Evolutionary conservation across 2,888 invertebrate genomes (phyloP).

Genomic region (Sesamia inferens): DNA sequence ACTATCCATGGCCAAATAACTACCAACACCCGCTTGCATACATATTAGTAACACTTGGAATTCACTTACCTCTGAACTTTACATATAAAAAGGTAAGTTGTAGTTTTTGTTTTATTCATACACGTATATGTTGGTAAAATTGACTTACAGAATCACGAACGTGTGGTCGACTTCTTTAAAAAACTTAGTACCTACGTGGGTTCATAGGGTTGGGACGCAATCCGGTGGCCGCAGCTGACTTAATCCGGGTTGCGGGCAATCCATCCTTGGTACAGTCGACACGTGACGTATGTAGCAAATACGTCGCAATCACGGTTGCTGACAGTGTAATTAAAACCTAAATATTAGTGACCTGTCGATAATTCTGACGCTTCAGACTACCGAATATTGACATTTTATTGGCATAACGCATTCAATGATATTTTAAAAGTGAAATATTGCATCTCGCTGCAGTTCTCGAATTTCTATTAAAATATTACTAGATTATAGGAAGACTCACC

Average conservation of each 20-base stretch:
- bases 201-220: conserved; percentile 45
- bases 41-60: conserved; percentile 53
- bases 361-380: conserved; percentile 23
- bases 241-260: conserved; percentile 59
- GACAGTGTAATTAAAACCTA: conserved; percentile 55
- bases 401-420: neutral
- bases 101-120: conserved; percentile 60
- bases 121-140: conserved; percentile 58
- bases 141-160: conserved; percentile 59
- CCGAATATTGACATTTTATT: conserved; percentile 6
- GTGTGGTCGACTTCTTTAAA: conserved; percentile 62
- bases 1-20: conserved; percentile 33
- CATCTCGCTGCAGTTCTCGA: conserved; percentile 1
- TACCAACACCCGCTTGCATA: conserved; percentile 42
- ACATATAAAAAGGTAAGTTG: conserved; percentile 53
- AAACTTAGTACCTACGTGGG: conserved; percentile 59
- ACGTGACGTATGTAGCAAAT: conserved; percentile 58
- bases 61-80: conserved; percentile 46
- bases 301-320: conserved; percentile 49
- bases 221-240: conserved; percentile 51
- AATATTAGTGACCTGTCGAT: conserved; percentile 39
- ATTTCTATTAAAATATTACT: conserved; percentile 2
- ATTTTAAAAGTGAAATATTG: conserved; percentile 10
- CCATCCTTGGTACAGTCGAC: conserved; percentile 50
- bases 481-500: neutral